Evolutionary conservation across 1,140 invertebrate species (phyloP), one percentile per base, ranked within the genome.

Genomic region (Pemphigus obesinymphae): DNA sequence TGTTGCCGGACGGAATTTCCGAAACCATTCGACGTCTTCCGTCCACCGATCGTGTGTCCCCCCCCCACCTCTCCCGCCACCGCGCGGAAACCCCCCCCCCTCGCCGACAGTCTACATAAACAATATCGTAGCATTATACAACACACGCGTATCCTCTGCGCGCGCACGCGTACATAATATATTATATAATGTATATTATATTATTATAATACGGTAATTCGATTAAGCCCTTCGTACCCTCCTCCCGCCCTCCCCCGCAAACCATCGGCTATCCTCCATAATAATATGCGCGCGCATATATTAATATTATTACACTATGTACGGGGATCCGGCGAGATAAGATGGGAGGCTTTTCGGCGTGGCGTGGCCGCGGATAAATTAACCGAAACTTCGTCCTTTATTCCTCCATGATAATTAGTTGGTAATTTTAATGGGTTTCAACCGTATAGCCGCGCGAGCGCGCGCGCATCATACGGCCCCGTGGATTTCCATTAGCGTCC

Each of bases 1-100:
- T 29, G 76, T 63, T 80, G 63, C 76, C 76, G 76, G 76, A 73
- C 76, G 55, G n/a, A 40, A 80, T 40, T 80, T 80, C 76, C 76
- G 26, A 80, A 80, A 40, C 76, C 55, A 80, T 80, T 80, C 63
- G 76, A 80, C 76, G 76, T 55, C 76, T 8, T 20, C 75, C 43
- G 17, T n/a, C 72, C 13, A 8, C 23, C 29, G n/a, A n/a, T n/a
- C n/a, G n/a, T n/a, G n/a, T n/a, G n/a, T n/a, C 45, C 5, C 29
- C 29, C 72, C 20, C 29, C 31, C 45, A 5, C 29, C 26, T n/a
- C 26, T 17, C n/a, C 23, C 26, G 6, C 66, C 26, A 45, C 23
- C 17, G 26, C 70, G 26, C 48, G 23, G 31, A n/a, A n/a, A 17
- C 63, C 6, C 63, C 11, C 63, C 20, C 37, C 37, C 20, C 37